These are phyloP conservation scores for Epizoanthus ramosus DNA, from an alignment of 92 coral and sea anemone species.

Conservation along the genomic window DNA sequence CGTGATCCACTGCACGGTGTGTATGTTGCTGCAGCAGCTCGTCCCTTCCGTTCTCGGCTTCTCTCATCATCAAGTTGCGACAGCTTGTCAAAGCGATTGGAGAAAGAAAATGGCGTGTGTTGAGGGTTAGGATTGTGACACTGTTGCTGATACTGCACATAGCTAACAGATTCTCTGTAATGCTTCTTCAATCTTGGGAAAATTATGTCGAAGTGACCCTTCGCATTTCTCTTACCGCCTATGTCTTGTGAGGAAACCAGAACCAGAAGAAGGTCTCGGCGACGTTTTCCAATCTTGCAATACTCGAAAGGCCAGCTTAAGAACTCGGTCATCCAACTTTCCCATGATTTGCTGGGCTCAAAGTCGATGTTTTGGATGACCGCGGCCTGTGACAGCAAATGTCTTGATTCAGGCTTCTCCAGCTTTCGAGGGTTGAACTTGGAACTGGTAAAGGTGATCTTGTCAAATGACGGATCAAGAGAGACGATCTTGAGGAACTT, in stretches of 20 bases:
- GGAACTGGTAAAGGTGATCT: background rate
- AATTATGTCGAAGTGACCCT: background rate
- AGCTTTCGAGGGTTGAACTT: background rate
- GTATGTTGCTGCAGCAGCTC: too few species aligned
- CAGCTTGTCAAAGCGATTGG: background rate
- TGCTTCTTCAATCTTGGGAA: background rate
- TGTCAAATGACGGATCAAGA: background rate
- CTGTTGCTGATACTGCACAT: background rate
- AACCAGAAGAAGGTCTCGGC: background rate
- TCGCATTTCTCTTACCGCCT: background rate
- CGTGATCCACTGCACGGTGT: background rate
- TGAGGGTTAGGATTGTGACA: background rate
- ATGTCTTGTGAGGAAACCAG: background rate
- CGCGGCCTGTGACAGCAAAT: conserved; percentile 9
- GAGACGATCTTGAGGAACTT: background rate
- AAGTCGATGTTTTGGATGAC: conserved; percentile 5
- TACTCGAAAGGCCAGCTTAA: background rate
- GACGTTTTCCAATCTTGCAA: background rate
- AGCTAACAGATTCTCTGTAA: background rate
- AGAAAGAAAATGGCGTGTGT: background rate
- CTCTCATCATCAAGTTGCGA: background rate
- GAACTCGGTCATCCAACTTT: background rate
- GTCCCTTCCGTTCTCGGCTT: too few species aligned
- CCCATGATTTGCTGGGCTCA: background rate
- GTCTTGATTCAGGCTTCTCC: background rate